Conservation (phyloP, 2,888 invertebrate species). For the Allygus modestus region DNA sequence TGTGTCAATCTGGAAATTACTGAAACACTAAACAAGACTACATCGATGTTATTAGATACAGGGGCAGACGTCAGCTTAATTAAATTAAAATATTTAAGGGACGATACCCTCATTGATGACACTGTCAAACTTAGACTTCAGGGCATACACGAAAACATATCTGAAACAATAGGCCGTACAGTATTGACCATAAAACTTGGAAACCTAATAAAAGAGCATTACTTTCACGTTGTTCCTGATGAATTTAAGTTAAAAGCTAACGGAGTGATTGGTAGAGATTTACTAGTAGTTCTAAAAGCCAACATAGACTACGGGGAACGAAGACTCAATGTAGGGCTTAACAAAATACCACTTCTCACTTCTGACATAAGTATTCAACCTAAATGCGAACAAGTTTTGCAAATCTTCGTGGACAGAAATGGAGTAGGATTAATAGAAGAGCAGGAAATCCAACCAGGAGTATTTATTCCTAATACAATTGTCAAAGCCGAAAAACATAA, state of each 20-base stretch:
- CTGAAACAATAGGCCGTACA: neutral
- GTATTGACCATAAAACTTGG: neutral
- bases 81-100: conserved; percentile 10
- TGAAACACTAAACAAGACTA: neutral
- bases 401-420: neutral
- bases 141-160: neutral
- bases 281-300: neutral
- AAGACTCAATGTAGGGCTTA: neutral
- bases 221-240: neutral
- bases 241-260: neutral
- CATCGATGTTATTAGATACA: neutral
- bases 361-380: neutral
- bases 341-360: neutral
- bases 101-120: conserved; percentile 13
- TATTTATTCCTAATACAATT: conserved; percentile 7
- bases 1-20: neutral
- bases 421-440: neutral
- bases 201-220: neutral
- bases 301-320: conserved; percentile 19
- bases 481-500: neutral
- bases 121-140: neutral
- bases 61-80: conserved; percentile 19
- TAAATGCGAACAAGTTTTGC: conserved; percentile 9
- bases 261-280: conserved; percentile 35
- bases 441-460: neutral